phyloP scores from a whole-genome alignment of 2,888 invertebrate genomes.

The Cremastinae sp. region DNA sequence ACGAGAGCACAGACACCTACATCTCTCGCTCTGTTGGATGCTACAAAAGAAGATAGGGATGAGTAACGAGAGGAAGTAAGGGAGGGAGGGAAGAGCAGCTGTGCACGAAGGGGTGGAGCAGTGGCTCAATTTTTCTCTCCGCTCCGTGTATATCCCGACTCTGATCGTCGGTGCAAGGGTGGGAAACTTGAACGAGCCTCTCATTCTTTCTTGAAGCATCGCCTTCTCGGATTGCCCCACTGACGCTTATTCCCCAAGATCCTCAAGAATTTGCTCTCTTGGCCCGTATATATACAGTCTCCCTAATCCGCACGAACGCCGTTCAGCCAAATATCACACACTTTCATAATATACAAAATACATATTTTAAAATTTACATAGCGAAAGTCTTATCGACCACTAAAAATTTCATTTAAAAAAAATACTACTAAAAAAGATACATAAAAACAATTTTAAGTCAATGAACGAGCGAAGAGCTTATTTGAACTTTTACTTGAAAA shows the following conservation, averaged over 20 bases:
- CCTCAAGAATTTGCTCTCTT: conserved; percentile 4
- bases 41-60: conserved; percentile 44
- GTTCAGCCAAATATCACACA: no score
- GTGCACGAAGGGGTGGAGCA: conserved; percentile 58
- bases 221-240: conserved; percentile 48
- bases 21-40: conserved; percentile 28
- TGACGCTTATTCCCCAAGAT: conserved; percentile 49
- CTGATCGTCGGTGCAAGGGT: conserved; percentile 37
- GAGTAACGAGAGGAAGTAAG: conserved; percentile 36
- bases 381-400: no score
- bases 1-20: conserved; percentile 8
- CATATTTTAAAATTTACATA: no score
- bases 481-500: no score
- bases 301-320: no score
- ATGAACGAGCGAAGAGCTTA: no score
- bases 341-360: no score
- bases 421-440: no score
- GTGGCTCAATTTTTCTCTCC: conserved; percentile 47
- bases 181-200: conserved; percentile 62
- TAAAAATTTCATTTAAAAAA: no score
- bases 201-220: conserved; percentile 29
- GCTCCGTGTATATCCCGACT: conserved; percentile 13
- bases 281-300: no score
- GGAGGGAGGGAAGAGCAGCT: conserved; percentile 53
- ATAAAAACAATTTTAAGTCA: no score